A percentile compares a stretch with the other conserved stretches of the same genome.
Evolutionary conservation across 1,140 invertebrate genomes (phyloP).

Genomic region (Sitophilus oryzae): DNA sequence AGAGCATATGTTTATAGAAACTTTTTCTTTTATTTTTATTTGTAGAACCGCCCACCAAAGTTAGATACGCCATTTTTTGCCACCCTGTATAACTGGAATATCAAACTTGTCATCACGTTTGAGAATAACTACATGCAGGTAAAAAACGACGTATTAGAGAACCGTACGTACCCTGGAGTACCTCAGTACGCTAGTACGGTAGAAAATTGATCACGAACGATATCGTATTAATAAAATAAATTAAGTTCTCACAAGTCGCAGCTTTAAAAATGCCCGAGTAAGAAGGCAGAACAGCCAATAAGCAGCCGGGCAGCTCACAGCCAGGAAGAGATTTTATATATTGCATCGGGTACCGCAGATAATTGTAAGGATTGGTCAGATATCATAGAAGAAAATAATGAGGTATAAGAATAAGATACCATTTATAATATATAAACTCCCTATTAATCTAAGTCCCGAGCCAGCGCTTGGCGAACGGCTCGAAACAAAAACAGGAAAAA

Average conservation of each 20-base stretch:
- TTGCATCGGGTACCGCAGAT: slow-evolving; percentile 24
- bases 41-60: too few species aligned
- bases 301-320: slow-evolving; percentile 13
- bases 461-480: slow-evolving; percentile 23
- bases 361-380: slow-evolving; percentile 29
- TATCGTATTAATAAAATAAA: not conserved
- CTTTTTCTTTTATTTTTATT: too few species aligned
- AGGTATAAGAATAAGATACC: slow-evolving; percentile 26
- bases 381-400: slow-evolving; percentile 29
- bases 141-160: too few species aligned
- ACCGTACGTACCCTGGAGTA: too few species aligned
- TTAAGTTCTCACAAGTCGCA: not conserved
- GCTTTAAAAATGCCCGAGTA: slow-evolving; percentile 3
- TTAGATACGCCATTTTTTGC: too few species aligned
- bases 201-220: not conserved
- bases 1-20: too few species aligned
- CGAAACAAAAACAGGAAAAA: slow-evolving; percentile 30
- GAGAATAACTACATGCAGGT: too few species aligned
- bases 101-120: too few species aligned
- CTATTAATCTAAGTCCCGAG: slow-evolving; percentile 38
- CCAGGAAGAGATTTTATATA: slow-evolving; percentile 29
- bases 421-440: slow-evolving; percentile 35
- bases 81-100: too few species aligned
- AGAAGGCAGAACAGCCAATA: slow-evolving; percentile 22
- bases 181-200: too few species aligned